Base-by-base conservation (phyloP, 2,113 vertebrate species). In the Dromiciops gliroides region DNA sequence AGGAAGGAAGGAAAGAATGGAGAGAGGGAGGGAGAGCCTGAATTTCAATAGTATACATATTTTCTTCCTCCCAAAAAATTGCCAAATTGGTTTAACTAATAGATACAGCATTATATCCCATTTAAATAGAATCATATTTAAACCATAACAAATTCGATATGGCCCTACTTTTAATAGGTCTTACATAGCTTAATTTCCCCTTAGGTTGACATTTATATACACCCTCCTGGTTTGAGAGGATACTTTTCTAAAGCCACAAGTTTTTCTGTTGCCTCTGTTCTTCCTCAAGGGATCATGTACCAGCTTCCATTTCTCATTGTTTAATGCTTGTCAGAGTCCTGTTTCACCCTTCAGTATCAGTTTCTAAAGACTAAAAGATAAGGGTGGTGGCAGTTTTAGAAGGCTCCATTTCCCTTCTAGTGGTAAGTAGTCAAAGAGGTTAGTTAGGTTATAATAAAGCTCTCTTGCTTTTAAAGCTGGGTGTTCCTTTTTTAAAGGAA, bases 301-400 rank as follows among this genome's bases (percentile, higher is more conserved):
- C 96, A 93, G 96, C 83, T 96, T 91, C 97, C 89, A 89, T 26
- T 96, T 75, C 94, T 96, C 95, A 31, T 95, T 94, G 93, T 53
- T 96, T 97, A 96, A 96, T 95, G 96, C 60, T 4, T 6, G 10
- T 92, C 94, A 92, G 97, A 95, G 25, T 98, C 96, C 10, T 60
- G 22, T 98, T 97, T 97, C 93, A 3, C 96, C 96, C 96, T 24
- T 89, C 51, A 89, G 92, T 90, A 89, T 95, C 95, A 28, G 93
- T 94, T 94, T 95, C 95, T 95, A 56, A 95, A 67, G 89, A 95
- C 26, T 0, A 28, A 89, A 52, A 96, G 95, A 95, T 96, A 97
- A 95, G 94, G 93, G 96, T 88, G 3, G 47, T 83, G 94, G 95
- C 91, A 94, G 95, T 93, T 97, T 92, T 51, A 91, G 95, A 96